Evolutionary conservation across 2,888 invertebrate genomes (phyloP), one percentile per base, ranked within the genome.

Genomic region (Drosophila subsilvestris): DNA sequence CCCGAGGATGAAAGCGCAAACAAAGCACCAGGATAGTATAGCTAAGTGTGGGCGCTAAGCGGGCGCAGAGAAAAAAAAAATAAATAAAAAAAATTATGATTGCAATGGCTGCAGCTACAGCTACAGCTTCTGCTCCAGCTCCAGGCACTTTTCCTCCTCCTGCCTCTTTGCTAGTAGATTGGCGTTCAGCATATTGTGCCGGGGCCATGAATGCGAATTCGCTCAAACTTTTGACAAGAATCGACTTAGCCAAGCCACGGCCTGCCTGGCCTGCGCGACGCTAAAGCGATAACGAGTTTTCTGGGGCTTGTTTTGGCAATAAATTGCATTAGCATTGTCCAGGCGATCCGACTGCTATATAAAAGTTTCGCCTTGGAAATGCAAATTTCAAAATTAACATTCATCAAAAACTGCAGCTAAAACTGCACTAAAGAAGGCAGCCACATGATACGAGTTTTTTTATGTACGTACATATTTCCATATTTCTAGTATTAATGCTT

Each of bases 41-140:
- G 74, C 85, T 78, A 84, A 83, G 87, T 84, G 87, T 87, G 72
- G 65, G 54, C 65, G 75, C 79, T 44, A 54, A 48, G 50, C 51
- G 65, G 48, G 37, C 37, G 56, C 63, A 29, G 50, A 57, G 57
- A 22, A 29, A 75, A 78, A 76, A 76, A 72, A 76, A 86, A n/a
- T n/a, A 86, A 81, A 76, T 82, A 87, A 87, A 81, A 87, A 86
- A 83, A 86, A 83, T 86, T 83, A 86, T 83, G 83, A 83, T 86
- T 83, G 85, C 87, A 87, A 84, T 86, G 87, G 79, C 69, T 74
- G 68, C 53, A n/a, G 55, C 51, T 47, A 8, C 18, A 22, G 27
- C 49, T 42, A 8, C 22, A 5, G 37, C 42, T 27, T 7, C n/a
- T 25, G 12, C 48, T 12, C 4, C 58, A 12, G 22, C 17, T 17